Base-by-base conservation (phyloP, 2,888 invertebrate genomes). In the Timandra comae region DNA sequence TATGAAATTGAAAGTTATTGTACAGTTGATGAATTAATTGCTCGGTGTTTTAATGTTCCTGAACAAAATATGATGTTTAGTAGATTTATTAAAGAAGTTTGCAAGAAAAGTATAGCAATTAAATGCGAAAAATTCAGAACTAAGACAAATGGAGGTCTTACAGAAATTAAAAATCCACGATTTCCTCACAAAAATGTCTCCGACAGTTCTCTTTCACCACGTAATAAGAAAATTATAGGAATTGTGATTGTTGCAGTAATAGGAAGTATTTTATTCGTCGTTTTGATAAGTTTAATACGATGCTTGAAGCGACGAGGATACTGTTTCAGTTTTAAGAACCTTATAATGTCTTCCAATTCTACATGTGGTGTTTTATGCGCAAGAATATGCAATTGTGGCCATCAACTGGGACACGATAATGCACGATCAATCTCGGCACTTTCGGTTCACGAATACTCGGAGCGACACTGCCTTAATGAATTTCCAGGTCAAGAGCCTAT, bases 21-120 rank as follows among this genome's bases (percentile, higher is more conserved):
- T 58, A 84, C 87, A 0, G 87, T 92, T 0, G 85, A 87, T 35
- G 72, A 85, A 35, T 68, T 87, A 24, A 71, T 91, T 10, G 88
- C 91, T 2, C 76, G 81, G 23, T 93, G 93, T 58, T 91, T 90
- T 56, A 88, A 90, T 39, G 78, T 90, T 4, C 87, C 87, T 0
- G 88, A 90, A 47, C 91, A 90, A 26, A 88, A 89, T 38, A 87
- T 91, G 60, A 65, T 86, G 33, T 87, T 91, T 56, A 62, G 80
- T 24, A 91, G 90, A 49, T 92, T 90, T 56, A 86, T 89, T 0
- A 80, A 86, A 24, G 71, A 86, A 26, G 87, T 91, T 8, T 92
- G 92, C 52, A 80, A 68, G 3, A 78, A 77, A 4, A 73, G 70
- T 29, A 41, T 77, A 7, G 73, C 72, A 7, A 87, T 91, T 16